Percentiles rank a stretch among this genome's conserved stretches.
phyloP scores from a whole-genome alignment of 2,888 invertebrate genomes.

The Ochropleura plecta region DNA sequence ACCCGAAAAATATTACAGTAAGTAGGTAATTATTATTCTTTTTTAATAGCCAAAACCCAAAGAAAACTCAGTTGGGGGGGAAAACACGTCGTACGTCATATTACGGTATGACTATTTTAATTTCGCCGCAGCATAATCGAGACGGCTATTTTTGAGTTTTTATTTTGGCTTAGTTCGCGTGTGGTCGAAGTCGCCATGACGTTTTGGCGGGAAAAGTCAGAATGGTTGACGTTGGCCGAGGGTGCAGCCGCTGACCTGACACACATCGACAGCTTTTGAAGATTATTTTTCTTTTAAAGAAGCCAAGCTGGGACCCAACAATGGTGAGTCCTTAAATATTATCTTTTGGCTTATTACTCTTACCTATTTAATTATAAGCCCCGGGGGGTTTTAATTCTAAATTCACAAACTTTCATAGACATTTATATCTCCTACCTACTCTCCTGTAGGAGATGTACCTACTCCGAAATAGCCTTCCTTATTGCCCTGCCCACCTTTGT shows the following conservation, averaged over 20 bases:
- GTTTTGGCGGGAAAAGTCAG: conserved; percentile 88
- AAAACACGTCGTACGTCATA: conserved; percentile 67
- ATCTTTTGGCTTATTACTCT: no score
- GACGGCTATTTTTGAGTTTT: conserved; percentile 88
- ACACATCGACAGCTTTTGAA: conserved; percentile 7
- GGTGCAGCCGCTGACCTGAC: conserved; percentile 73
- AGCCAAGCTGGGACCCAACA: neutral
- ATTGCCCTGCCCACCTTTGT: no score
- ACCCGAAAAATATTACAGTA: conserved; percentile 4
- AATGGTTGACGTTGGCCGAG: conserved; percentile 77
- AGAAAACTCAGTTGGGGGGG: conserved; percentile 83
- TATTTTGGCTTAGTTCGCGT: conserved; percentile 90
- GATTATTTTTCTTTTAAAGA: neutral
- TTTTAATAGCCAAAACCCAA: conserved; percentile 41
- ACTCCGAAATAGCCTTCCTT: no score
- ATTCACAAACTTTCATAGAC: no score
- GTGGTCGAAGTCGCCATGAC: conserved; percentile 83
- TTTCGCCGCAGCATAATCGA: conserved; percentile 82
- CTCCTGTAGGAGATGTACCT: no score
- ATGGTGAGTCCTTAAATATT: conserved; percentile 45
- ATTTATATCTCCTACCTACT: no score
- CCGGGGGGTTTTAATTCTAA: no score
- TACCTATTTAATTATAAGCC: no score
- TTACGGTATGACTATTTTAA: conserved; percentile 83
- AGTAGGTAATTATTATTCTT: neutral